Conservation (phyloP, 2,113 vertebrate genomes). For the Rhea americana region DNA sequence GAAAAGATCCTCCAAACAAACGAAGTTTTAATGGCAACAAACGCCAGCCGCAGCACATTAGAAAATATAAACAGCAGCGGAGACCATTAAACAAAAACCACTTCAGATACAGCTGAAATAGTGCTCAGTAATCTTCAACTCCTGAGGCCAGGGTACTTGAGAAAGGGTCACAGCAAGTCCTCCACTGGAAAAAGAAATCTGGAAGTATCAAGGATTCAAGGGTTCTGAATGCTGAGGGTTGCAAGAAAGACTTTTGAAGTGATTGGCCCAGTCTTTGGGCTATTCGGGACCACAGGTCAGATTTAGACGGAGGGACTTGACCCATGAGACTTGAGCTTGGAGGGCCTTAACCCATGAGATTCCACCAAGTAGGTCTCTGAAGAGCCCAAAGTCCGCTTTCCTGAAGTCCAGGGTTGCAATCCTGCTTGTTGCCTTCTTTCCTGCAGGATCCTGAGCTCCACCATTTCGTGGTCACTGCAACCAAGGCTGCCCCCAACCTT, state of each 20-base stretch:
- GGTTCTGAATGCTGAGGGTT: neutral
- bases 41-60: constrained; percentile 56
- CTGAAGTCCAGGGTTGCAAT: too few species aligned
- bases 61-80: constrained; percentile 64
- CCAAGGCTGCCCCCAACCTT: too few species aligned
- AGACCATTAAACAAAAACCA: constrained; percentile 62
- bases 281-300: neutral
- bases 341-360: too few species aligned
- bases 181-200: neutral
- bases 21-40: constrained; percentile 71
- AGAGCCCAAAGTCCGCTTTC: too few species aligned
- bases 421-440: too few species aligned
- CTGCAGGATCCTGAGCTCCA: too few species aligned
- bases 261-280: neutral
- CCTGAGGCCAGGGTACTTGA: neutral
- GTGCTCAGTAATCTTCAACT: constrained; percentile 24
- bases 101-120: constrained; percentile 40
- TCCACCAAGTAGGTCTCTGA: too few species aligned
- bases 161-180: constrained; percentile 15
- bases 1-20: constrained; percentile 72
- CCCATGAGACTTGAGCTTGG: too few species aligned
- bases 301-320: neutral
- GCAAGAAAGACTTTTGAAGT: neutral
- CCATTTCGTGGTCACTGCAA: too few species aligned
- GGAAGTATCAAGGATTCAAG: neutral